Conservation (phyloP, 2,797 vertebrate species). For the Percopsis omiscomaycus region DNA sequence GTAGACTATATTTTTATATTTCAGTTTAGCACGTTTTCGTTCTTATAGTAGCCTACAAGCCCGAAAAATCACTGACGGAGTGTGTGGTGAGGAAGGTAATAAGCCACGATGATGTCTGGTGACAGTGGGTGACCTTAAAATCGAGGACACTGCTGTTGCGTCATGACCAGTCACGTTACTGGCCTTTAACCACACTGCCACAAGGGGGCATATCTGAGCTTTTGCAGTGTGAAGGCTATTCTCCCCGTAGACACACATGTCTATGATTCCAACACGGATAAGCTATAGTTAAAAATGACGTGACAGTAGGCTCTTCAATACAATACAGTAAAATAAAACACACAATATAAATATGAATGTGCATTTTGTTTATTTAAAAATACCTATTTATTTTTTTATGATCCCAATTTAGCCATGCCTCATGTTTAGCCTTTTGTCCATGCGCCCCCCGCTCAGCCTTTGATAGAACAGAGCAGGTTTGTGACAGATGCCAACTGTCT, state of each 20-base stretch:
- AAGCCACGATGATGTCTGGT: constrained; percentile 63
- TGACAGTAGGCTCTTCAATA: no score
- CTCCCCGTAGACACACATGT: no score
- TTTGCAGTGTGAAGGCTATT: neutral
- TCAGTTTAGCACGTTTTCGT: no score
- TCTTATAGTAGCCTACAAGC: no score
- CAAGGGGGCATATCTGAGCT: constrained; percentile 54
- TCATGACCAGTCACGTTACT: constrained; percentile 63
- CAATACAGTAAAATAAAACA: no score
- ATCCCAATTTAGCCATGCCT: constrained; percentile 5
- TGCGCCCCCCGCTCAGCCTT: neutral
- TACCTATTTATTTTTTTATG: no score
- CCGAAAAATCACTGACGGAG: no score
- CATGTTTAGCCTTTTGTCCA: neutral
- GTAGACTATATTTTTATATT: no score
- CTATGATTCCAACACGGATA: no score
- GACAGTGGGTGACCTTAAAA: constrained; percentile 78
- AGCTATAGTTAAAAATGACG: no score
- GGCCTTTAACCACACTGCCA: constrained; percentile 45
- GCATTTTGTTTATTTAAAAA: no score
- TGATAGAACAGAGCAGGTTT: neutral
- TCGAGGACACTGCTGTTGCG: constrained; percentile 73
- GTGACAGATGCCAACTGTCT: neutral
- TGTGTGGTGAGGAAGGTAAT: constrained; percentile 54
- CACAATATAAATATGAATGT: neutral